Evolutionary conservation across 2,113 vertebrate species (phyloP).

Genomic region (Tragulus kanchil): DNA sequence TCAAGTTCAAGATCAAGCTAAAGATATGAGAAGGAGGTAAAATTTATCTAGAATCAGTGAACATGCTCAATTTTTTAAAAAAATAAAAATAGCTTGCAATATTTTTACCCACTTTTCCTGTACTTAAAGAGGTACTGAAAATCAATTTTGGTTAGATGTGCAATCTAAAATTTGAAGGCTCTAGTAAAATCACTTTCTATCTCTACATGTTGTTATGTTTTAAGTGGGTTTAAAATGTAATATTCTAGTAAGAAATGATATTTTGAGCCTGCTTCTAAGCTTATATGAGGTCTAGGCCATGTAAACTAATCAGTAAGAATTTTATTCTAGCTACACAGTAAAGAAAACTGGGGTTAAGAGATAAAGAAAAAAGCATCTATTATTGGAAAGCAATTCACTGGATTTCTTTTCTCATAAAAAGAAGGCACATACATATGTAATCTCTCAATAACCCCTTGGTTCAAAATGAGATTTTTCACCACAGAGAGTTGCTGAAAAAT

Average conservation of each 20-base stretch:
- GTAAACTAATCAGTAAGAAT: not conserved
- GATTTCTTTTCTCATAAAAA: not conserved
- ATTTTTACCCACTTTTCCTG: slow-evolving; percentile 27
- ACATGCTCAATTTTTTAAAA: not conserved
- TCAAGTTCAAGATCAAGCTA: slow-evolving; percentile 46
- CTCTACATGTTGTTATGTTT: not conserved
- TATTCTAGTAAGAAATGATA: not conserved
- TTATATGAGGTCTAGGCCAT: not conserved
- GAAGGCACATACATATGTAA: too few relatives aligned
- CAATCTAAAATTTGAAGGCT: not conserved
- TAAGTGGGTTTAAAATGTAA: not conserved
- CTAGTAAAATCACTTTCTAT: not conserved
- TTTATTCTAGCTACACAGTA: not conserved
- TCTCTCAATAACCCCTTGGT: not conserved
- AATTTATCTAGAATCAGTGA: slow-evolving; percentile 49
- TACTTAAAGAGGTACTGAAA: slow-evolving; percentile 27
- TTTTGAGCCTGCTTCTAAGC: not conserved
- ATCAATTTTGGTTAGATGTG: not conserved
- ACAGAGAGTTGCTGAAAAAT: not conserved
- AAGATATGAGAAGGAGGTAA: not conserved
- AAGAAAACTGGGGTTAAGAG: not conserved
- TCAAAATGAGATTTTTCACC: not conserved
- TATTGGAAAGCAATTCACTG: not conserved
- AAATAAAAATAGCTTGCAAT: not conserved
- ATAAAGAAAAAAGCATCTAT: not conserved